Conservation (phyloP, 2,888 invertebrate species). For the Pyrrhosoma nymphula region DNA sequence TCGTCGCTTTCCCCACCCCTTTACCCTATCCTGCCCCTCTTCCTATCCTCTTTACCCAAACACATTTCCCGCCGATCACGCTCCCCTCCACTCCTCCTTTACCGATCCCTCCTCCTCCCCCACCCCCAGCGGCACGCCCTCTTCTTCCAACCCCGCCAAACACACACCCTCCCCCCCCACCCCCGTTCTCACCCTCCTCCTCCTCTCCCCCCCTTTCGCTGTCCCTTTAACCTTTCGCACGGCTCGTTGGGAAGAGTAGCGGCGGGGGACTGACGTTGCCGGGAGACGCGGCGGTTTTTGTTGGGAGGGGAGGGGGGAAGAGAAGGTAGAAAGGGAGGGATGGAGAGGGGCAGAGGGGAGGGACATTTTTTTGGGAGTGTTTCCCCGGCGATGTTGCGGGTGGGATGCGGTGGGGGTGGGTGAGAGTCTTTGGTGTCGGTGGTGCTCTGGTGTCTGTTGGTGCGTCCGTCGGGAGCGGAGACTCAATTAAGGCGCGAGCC, state of each 20-base stretch:
- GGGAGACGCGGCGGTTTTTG: background rate
- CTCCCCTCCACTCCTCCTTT: conserved; percentile 36
- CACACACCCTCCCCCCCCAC: background rate
- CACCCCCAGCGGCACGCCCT: background rate
- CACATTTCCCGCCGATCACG: background rate
- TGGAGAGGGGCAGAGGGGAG: background rate
- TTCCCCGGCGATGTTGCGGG: background rate
- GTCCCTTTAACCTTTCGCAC: conserved; percentile 25
- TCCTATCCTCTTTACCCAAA: conserved; percentile 53
- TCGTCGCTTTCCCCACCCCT: conserved; percentile 64
- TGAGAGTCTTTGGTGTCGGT: background rate
- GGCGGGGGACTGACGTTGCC: background rate
- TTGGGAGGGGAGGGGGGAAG: background rate
- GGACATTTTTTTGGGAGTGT: background rate
- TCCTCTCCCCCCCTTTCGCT: conserved; percentile 24
- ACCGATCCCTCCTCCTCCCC: conserved; percentile 50
- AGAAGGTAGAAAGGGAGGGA: background rate
- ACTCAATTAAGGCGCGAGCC: conserved; percentile 4
- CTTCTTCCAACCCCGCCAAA: background rate
- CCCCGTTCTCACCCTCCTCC: background rate
- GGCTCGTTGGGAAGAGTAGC: background rate
- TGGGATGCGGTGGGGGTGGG: background rate
- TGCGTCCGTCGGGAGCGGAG: background rate
- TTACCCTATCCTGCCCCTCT: conserved; percentile 42
- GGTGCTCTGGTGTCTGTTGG: background rate